These are phyloP conservation scores for Holothuria scabra DNA, from an alignment of 53 echinoderm and acorn worm genomes.

Conservation along the genomic window DNA sequence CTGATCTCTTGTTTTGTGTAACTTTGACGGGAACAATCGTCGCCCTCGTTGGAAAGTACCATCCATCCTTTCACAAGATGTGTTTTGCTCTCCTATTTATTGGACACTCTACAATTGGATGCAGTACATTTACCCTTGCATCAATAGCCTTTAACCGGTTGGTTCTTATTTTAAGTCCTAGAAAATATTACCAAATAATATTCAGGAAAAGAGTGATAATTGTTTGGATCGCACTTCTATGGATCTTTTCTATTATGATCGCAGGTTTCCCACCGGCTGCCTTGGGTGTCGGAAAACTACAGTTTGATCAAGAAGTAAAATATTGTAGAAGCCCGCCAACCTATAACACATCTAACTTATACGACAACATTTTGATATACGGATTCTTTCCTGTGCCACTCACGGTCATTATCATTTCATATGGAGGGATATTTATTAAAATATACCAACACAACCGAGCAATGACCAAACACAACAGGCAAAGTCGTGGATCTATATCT, in stretches of 20 bases:
- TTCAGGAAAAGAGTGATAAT: neutral
- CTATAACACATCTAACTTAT: neutral
- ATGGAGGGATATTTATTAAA: neutral
- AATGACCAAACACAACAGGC: neutral
- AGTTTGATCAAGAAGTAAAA: neutral
- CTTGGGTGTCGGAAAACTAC: neutral
- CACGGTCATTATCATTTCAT: neutral
- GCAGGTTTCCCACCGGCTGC: neutral
- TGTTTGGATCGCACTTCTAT: neutral
- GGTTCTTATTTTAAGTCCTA: conserved; percentile 18
- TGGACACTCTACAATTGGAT: neutral
- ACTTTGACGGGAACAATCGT: neutral
- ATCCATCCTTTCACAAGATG: neutral
- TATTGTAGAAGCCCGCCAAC: neutral
- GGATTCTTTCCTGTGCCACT: conserved; percentile 20
- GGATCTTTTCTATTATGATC: neutral
- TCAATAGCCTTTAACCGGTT: conserved; percentile 24
- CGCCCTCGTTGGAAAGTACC: neutral
- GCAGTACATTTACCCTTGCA: neutral
- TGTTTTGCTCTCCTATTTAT: neutral
- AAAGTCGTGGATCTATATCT: too few species aligned
- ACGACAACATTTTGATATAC: conserved; percentile 4
- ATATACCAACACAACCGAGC: neutral
- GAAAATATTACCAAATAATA: conserved; percentile 11
- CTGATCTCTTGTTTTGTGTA: neutral